These are phyloP conservation scores for Sarcophaga peregrina DNA, from an alignment of 1,140 invertebrate genomes.

Conservation along the genomic window DNA sequence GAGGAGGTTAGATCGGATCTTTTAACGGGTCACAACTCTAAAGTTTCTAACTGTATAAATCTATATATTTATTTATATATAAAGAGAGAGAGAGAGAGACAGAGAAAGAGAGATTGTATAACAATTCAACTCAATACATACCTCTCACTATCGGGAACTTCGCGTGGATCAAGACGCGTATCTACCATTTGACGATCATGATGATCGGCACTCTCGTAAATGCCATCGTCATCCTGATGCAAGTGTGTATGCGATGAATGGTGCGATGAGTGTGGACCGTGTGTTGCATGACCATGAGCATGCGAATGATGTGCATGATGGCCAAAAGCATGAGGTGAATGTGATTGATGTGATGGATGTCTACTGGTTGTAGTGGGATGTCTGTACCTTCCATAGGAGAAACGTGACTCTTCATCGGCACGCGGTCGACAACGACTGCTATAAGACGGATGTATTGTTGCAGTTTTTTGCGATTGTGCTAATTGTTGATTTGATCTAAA, in stretches of 20 bases:
- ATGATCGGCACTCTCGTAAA: conserved; percentile 84
- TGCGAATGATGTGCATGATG: conserved; percentile 66
- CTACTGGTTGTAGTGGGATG: conserved; percentile 72
- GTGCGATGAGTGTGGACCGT: conserved; percentile 67
- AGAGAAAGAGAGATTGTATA: background rate
- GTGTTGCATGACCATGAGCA: conserved; percentile 66
- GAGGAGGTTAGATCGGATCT: background rate
- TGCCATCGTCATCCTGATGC: conserved; percentile 83
- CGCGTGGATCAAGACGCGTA: conserved; percentile 72
- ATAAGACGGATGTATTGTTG: conserved; percentile 67
- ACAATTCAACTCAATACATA: conserved; percentile 66
- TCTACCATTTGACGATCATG: conserved; percentile 72
- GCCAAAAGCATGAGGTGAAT: conserved; percentile 66
- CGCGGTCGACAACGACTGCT: conserved; percentile 68
- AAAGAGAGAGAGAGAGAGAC: too few relatives aligned
- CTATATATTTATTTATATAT: too few relatives aligned
- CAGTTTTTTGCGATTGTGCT: conserved; percentile 67
- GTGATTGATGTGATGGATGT: conserved; percentile 69
- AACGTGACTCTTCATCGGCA: conserved; percentile 73
- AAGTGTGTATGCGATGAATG: conserved; percentile 68
- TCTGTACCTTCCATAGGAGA: conserved; percentile 84
- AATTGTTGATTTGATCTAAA: conserved; percentile 66
- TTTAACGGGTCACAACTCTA: background rate
- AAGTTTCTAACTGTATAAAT: too few relatives aligned
- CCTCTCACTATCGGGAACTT: conserved; percentile 88